Percentiles rank a stretch among this genome's conserved stretches.
Conservation (phyloP, 2,113 vertebrate species). For the Dasyurus viverrinus region DNA sequence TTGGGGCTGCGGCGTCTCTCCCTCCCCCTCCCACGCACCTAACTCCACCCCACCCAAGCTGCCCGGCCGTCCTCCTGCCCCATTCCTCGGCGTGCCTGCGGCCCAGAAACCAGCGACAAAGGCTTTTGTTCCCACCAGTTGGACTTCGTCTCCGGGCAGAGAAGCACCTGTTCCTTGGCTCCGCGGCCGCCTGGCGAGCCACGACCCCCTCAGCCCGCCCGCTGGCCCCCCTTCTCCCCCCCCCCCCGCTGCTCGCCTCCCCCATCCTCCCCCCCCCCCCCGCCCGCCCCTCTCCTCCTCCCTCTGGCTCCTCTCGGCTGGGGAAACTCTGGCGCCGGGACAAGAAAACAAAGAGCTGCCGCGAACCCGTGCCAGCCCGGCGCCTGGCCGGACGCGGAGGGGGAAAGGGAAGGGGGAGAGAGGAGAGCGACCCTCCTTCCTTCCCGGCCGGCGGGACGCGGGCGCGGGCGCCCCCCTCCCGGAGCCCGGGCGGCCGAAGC, state of each 20-base stretch:
- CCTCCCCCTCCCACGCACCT: conserved; percentile 12
- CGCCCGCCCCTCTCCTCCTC: neutral
- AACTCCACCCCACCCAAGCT: neutral
- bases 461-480: neutral
- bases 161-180: neutral
- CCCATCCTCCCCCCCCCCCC: neutral
- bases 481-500: neutral
- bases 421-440: neutral
- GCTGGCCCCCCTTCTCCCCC: neutral
- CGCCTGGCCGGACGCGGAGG: neutral
- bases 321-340: conserved; percentile 1
- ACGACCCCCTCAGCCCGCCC: neutral
- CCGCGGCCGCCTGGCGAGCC: neutral
- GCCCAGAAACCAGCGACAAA: neutral
- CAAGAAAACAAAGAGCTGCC: neutral
- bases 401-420: neutral
- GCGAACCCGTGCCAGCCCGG: neutral
- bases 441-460: neutral
- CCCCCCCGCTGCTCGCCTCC: neutral
- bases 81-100: neutral
- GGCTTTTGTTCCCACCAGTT: neutral
- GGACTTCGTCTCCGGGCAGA: neutral
- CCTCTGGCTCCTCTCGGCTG: neutral
- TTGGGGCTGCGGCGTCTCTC: neutral
- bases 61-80: neutral